phyloP scores from a whole-genome alignment of 1,140 invertebrate species.

The Eriocheir sinensis region DNA sequence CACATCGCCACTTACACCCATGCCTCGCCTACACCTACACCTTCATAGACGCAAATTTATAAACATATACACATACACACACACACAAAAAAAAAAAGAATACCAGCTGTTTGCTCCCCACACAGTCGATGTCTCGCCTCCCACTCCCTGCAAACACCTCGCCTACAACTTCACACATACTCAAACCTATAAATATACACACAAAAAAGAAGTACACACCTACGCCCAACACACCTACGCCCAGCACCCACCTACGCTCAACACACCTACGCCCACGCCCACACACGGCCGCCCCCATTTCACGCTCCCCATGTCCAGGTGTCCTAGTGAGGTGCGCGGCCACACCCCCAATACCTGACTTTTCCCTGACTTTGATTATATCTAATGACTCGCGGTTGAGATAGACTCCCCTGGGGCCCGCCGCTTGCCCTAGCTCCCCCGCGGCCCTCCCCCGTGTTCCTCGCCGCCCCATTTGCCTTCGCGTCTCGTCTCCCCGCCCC shows the following conservation, averaged over 20 bases:
- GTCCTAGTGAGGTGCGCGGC: not conserved
- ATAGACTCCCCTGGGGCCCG: not conserved
- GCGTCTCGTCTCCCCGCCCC: too few relatives aligned
- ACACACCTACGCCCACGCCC: not conserved
- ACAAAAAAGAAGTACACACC: too few relatives aligned
- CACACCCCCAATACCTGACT: not conserved
- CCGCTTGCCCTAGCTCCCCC: not conserved
- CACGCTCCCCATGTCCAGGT: not conserved
- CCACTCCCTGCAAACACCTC: too few relatives aligned
- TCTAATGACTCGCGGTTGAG: conserved; percentile 2
- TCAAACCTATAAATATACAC: too few relatives aligned
- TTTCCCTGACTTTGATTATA: not conserved
- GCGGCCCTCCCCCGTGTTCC: too few relatives aligned
- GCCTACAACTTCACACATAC: too few relatives aligned
- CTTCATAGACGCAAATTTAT: not conserved
- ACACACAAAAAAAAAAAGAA: not conserved
- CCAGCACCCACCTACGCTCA: too few relatives aligned
- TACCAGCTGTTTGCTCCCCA: not conserved
- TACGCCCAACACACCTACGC: too few relatives aligned
- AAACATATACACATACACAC: not conserved
- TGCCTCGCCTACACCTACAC: not conserved
- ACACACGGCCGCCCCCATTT: not conserved
- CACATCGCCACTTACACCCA: not conserved
- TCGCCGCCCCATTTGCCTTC: too few relatives aligned
- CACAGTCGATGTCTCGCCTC: not conserved